phyloP scores from a whole-genome alignment of 1,140 invertebrate species.

The Coelopa frigida region DNA sequence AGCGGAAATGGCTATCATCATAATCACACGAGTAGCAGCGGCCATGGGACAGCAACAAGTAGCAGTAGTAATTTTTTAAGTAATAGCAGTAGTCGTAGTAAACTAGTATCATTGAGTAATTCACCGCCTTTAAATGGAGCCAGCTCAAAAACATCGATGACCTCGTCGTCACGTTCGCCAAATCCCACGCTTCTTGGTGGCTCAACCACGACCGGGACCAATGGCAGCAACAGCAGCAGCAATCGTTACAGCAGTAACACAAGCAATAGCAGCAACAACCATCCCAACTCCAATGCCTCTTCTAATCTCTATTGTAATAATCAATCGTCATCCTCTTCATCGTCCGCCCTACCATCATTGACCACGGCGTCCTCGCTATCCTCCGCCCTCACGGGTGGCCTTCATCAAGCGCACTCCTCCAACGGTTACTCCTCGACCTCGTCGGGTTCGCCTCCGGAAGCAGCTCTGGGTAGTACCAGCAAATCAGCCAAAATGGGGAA shows the following conservation, averaged over 20 bases:
- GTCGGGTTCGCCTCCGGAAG: slow-evolving; percentile 29
- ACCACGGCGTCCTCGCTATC: slow-evolving; percentile 38
- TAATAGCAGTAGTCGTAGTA: slow-evolving; percentile 40
- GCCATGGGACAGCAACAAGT: slow-evolving; percentile 14
- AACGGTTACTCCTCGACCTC: slow-evolving; percentile 32
- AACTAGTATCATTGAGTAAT: slow-evolving; percentile 31
- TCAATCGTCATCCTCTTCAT: slow-evolving; percentile 9
- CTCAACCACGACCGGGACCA: slow-evolving; percentile 25
- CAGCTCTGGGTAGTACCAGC: no score
- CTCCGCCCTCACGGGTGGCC: slow-evolving; percentile 7
- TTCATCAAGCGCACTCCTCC: no score
- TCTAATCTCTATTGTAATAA: slow-evolving; percentile 7
- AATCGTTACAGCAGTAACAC: slow-evolving; percentile 20
- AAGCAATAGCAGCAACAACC: slow-evolving; percentile 22
- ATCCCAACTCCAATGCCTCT: slow-evolving; percentile 4
- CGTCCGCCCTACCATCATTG: slow-evolving; percentile 26
- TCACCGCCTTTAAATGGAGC: slow-evolving; percentile 33
- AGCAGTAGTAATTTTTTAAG: slow-evolving; percentile 35
- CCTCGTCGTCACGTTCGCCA: slow-evolving; percentile 26
- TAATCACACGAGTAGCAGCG: slow-evolving; percentile 12
- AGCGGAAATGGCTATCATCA: not conserved
- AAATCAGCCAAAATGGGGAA: slow-evolving; percentile 1
- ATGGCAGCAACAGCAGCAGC: slow-evolving; percentile 22
- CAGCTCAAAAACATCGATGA: slow-evolving; percentile 10
- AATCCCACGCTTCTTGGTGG: slow-evolving; percentile 35